Base-by-base conservation (phyloP, 2,888 invertebrate species). In the Euplagia quadripunctaria region DNA sequence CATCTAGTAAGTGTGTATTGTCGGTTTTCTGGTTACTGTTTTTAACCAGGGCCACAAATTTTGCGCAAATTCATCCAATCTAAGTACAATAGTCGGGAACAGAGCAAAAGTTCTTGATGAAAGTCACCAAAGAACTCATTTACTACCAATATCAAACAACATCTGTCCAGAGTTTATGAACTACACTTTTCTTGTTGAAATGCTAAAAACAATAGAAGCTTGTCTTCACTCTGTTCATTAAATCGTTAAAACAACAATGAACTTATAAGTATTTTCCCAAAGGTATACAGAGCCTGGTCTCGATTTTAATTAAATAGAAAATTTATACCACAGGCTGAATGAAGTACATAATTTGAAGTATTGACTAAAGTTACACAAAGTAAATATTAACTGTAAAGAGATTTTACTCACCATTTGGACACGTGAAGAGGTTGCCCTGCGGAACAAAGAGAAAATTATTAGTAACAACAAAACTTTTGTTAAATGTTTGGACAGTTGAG, bases 351-450 rank as follows among this genome's bases (percentile, higher is more conserved):
- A 79, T 82, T 82, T 77, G 76, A 82, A 82, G 77, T 83, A 85
- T 86, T 79, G 79, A 79, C 65, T 74, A 71, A 82, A 82, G 81
- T 85, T 82, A 58, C 73, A 68, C 66, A 51, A 79, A 83, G 75
- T 79, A 77, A 78, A 80, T 77, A 78, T 76, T 76, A 72, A 77
- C 76, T 73, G 79, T 76, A 76, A 80, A 85, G 75, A 77, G 69
- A 65, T 75, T 82, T 73, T 68, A 97, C 97, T 97, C 93, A 97
- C 97, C 97, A 90, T 97, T 97, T 86, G 97, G 97, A 96, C 97
- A 97, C 87, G 96, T 96, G 95, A 97, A 97, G 92, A 97, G 91
- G 88, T 96, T 96, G 88, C 96, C 96, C 97, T 97, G 97, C 79
- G 92, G 92, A 89, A 86, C 79, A 86, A 83, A 79, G 81, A 78